Evolutionary conservation across 2,797 vertebrate genomes (phyloP).

Genomic region (Echiichthys vipera): DNA sequence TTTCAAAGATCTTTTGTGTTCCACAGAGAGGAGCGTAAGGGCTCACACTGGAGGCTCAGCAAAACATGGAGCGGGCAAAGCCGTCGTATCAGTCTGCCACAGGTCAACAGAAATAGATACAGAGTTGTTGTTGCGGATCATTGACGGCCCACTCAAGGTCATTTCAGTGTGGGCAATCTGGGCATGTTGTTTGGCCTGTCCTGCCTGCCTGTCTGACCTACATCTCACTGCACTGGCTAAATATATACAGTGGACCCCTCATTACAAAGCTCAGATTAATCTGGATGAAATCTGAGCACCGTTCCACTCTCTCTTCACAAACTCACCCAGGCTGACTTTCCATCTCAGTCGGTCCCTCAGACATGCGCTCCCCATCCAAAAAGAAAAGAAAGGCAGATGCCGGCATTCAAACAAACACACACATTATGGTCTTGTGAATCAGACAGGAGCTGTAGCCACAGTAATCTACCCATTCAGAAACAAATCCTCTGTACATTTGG

Average conservation of each 20-base stretch:
- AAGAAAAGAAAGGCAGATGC: conserved; percentile 27
- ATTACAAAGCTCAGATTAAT: conserved; percentile 78
- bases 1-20: conserved; percentile 18
- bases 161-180: conserved; percentile 70
- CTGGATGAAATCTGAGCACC: conserved; percentile 77
- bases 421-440: conserved; percentile 36
- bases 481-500: conserved; percentile 1
- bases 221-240: conserved; percentile 76
- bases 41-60: conserved; percentile 6
- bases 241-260: conserved; percentile 79
- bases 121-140: conserved; percentile 66
- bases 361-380: background rate
- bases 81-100: conserved; percentile 32
- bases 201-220: conserved; percentile 76
- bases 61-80: conserved; percentile 5
- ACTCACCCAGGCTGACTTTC: conserved; percentile 51
- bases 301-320: conserved; percentile 26
- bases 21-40: background rate
- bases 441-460: conserved; percentile 18
- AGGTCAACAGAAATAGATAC: conserved; percentile 63
- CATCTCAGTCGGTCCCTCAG: conserved; percentile 29
- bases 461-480: conserved; percentile 44
- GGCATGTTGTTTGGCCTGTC: conserved; percentile 68
- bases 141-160: conserved; percentile 74
- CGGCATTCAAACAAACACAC: conserved; percentile 37